Base-by-base conservation (phyloP, 2,113 vertebrate genomes). In the Arvicanthis niloticus region DNA sequence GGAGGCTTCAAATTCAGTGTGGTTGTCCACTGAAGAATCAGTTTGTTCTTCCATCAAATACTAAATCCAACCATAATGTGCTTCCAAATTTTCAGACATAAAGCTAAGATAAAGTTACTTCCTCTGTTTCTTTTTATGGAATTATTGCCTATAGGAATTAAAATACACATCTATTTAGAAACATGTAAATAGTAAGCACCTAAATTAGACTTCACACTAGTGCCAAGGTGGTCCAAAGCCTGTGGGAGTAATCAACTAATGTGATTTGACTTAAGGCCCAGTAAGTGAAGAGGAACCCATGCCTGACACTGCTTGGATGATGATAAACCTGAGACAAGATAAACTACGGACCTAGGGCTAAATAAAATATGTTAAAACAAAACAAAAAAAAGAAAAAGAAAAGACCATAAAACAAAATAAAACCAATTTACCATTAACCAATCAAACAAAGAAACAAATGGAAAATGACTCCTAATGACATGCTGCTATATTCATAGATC, bases 11-110 rank as follows among this genome's bases (percentile, higher is more conserved):
- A 95, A 96, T 93, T 94, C 98, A 98, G 97, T 91, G 6, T 88
- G 89, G 93, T 93, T 5, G 91, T 97, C 48, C 97, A 58, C 77
- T 82, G 48, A 70, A 97, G 75, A 58, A 60, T 16, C 96, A 85
- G 90, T 96, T 97, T 88, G n/a, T 97, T 94, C 89, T 86, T 95
- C 48, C 92, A 93, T 88, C 75, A 87, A 97, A 97, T 94, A 48
- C 97, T 72, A 62, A 56, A 60, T 67, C 51, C 73, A 40, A 80
- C 42, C 1, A 67, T 94, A 96, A 45, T 88, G 94, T 82, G 19
- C 67, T 78, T 97, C 85, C 53, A 95, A 93, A 58, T 72, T 91
- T 93, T 98, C 93, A 95, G 92, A 92, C 31, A 91, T 45, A 45
- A 45, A 45, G 96, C 97, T 89, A 94, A 94, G 91, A 81, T 86